phyloP scores from a whole-genome alignment of 2,888 invertebrate genomes.

The Cephus spinipes region DNA sequence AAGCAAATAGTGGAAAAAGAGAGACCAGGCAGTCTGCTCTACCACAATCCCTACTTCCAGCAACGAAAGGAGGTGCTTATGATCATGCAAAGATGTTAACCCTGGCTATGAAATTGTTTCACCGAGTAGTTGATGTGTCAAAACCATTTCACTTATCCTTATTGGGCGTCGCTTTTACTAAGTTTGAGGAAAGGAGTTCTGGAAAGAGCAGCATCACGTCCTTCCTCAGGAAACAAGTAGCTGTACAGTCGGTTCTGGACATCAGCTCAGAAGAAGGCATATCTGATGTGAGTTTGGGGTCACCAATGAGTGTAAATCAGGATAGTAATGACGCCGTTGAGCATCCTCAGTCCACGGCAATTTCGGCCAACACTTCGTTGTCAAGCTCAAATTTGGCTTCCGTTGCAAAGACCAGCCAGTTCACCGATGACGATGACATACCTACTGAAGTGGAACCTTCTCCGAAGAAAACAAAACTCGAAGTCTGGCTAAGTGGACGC shows the following conservation, averaged over 20 bases:
- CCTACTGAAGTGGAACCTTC: conserved; percentile 76
- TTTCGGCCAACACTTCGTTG: neutral
- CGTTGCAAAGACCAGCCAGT: conserved; percentile 26
- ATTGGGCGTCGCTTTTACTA: conserved; percentile 84
- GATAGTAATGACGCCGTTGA: conserved; percentile 57
- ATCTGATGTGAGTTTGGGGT: conserved; percentile 64
- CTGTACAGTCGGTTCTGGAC: conserved; percentile 77
- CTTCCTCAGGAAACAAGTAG: conserved; percentile 81
- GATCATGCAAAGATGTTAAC: conserved; percentile 75
- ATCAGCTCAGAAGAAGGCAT: conserved; percentile 59
- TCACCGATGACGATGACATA: conserved; percentile 50
- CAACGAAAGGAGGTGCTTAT: conserved; percentile 68
- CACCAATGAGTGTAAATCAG: conserved; percentile 63
- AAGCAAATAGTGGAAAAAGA: conserved; percentile 75
- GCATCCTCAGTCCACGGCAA: conserved; percentile 24
- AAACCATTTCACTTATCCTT: conserved; percentile 85
- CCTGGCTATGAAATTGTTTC: conserved; percentile 80
- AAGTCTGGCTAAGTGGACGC: conserved; percentile 68
- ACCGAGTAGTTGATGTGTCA: conserved; percentile 77
- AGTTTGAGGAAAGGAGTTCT: conserved; percentile 79
- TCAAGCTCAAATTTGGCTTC: neutral
- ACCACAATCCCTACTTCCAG: conserved; percentile 73
- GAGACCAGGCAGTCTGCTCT: conserved; percentile 78
- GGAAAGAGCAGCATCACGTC: conserved; percentile 80
- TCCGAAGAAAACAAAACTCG: conserved; percentile 76